phyloP scores from a whole-genome alignment of 1,140 invertebrate species.

The Cydia splendana region DNA sequence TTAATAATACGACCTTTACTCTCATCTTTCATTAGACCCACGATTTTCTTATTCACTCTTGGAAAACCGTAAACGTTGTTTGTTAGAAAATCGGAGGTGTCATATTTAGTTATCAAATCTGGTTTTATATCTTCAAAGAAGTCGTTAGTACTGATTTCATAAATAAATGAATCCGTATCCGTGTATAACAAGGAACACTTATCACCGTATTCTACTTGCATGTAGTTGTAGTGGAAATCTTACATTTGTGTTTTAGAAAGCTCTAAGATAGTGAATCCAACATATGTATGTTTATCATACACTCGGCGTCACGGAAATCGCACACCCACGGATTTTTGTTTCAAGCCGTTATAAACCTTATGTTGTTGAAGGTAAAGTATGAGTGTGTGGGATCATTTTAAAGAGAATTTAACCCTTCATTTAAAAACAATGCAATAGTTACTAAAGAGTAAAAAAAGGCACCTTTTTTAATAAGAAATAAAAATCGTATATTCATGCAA shows the following conservation, averaged over 20 bases:
- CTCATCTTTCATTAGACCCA: too few relatives aligned
- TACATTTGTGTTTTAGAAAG: constrained; percentile 37
- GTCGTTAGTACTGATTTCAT: constrained; percentile 38
- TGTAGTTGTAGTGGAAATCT: constrained; percentile 40
- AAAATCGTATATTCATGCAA: too few relatives aligned
- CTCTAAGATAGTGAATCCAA: constrained; percentile 41
- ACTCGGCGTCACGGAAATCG: too few relatives aligned
- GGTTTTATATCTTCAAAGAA: constrained; percentile 39
- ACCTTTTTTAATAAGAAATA: too few relatives aligned
- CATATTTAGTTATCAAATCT: constrained; percentile 35
- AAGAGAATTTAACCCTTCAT: too few relatives aligned
- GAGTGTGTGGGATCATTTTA: too few relatives aligned
- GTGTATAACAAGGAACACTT: constrained; percentile 35
- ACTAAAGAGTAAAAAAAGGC: too few relatives aligned
- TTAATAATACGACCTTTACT: too few relatives aligned
- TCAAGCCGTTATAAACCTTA: too few relatives aligned
- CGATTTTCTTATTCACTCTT: constrained; percentile 35
- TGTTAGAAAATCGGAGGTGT: constrained; percentile 36
- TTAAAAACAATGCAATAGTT: too few relatives aligned
- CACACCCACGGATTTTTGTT: too few relatives aligned
- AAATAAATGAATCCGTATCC: constrained; percentile 39
- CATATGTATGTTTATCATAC: constrained; percentile 51
- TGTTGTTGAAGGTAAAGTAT: too few relatives aligned
- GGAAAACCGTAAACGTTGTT: constrained; percentile 35
- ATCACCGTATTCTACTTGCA: constrained; percentile 35